Evolutionary conservation across 35 echinoderm and acorn worm species (phyloP), one percentile per base, ranked within the genome.

Genomic region (Patiria miniata): DNA sequence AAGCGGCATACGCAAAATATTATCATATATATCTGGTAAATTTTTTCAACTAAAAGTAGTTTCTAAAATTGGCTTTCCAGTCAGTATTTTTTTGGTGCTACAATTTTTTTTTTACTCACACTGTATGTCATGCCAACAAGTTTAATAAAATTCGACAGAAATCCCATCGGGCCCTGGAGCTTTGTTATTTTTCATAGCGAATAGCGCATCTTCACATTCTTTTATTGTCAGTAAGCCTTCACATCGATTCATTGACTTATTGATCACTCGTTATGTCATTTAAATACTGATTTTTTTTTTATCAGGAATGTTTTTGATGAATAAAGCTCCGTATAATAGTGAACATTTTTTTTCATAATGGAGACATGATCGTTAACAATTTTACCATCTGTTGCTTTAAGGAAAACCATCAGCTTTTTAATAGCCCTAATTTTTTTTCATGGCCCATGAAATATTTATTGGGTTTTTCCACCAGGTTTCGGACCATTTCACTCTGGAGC

Each of bases 371-470:
- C 18, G 17, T 42, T 14, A 57, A 57, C 22, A 57, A 57, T 78
- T 32, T 79, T 34, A 55, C 79, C 36, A n/a, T 26, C 57, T 26
- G 22, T 88, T 17, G 79, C 28, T 82, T 40, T 83, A 15, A 36
- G 53, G 44, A 82, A 83, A 51, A 69, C 29, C 32, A n/a, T 83
- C 0, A 58, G 32, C 4, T 47, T 89, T 51, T 89, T 65, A 83
- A 44, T 83, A 51, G n/a, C n/a, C n/a, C 61, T 57, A 57, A n/a
- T n/a, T n/a, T 18, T 57, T 57, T 83, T 76, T 90, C 68, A 34
- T 77, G 58, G 39, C 52, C 40, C 17, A 90, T 39, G 68, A 90
- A 82, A 82, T 68, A 90, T 85, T 84, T 90, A 21, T 59, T 90
- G n/a, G n/a, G 39, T 90, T 77, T 82, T 84, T 85, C 57, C 88